phyloP scores from a whole-genome alignment of 2,888 invertebrate genomes.

The Aromia moschata region DNA sequence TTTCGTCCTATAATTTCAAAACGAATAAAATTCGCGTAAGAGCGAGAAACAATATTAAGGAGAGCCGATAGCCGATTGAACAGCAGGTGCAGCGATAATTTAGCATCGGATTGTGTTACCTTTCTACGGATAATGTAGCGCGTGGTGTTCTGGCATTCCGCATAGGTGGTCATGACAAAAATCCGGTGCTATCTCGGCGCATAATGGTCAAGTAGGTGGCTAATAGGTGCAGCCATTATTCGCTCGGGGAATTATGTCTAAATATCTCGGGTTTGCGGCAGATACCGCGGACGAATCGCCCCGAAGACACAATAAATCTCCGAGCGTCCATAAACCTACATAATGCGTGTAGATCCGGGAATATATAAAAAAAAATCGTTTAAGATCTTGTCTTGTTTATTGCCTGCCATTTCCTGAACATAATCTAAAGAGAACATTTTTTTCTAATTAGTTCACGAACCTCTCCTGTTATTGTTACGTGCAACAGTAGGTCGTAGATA shows the following conservation, averaged over 20 bases:
- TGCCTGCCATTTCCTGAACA: conserved; percentile 5
- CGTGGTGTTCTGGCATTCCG: conserved; percentile 27
- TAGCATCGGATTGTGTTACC: conserved; percentile 26
- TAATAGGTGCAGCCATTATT: conserved; percentile 30
- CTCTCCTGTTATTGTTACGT: neutral
- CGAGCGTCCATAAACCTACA: conserved; percentile 29
- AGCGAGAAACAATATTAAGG: conserved; percentile 4
- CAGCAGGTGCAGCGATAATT: conserved; percentile 30
- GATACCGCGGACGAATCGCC: conserved; percentile 24
- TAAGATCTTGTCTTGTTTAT: conserved; percentile 27
- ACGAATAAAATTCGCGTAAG: no score
- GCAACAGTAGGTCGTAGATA: no score
- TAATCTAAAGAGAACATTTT: neutral
- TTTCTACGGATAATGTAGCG: conserved; percentile 28
- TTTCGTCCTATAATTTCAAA: no score
- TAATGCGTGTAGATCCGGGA: conserved; percentile 25
- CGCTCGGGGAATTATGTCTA: conserved; percentile 31
- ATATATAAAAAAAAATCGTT: conserved; percentile 6
- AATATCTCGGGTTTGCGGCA: conserved; percentile 32
- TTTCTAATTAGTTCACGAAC: neutral
- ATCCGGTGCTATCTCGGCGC: conserved; percentile 24
- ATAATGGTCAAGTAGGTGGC: conserved; percentile 38
- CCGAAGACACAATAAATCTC: conserved; percentile 30
- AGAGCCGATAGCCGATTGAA: conserved; percentile 8
- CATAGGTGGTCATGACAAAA: conserved; percentile 25